phyloP scores from a whole-genome alignment of 2,888 invertebrate species.

The Julus scanicus region DNA sequence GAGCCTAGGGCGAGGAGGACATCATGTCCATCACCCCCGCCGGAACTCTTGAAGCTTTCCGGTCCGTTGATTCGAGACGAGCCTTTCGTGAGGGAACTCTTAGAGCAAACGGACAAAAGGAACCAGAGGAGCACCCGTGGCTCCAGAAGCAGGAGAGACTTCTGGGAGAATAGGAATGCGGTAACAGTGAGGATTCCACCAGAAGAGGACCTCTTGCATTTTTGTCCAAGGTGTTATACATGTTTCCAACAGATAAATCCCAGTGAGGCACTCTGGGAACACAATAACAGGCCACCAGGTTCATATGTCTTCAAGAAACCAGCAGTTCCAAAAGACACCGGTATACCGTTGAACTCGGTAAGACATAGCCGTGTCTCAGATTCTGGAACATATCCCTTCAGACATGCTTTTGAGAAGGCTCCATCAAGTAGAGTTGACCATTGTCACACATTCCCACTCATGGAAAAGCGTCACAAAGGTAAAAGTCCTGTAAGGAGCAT shows the following conservation, averaged over 20 bases:
- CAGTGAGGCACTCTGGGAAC: background rate
- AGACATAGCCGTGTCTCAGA: background rate
- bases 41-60: background rate
- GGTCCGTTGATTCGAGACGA: background rate
- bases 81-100: background rate
- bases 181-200: background rate
- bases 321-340: background rate
- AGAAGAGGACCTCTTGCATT: background rate
- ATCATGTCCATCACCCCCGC: background rate
- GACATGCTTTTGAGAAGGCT: background rate
- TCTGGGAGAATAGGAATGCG: conserved; percentile 21
- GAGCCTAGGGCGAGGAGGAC: background rate
- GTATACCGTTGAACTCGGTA: background rate
- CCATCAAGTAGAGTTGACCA: background rate
- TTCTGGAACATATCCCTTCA: background rate
- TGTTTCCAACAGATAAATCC: background rate
- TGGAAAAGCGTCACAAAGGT: background rate
- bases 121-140: background rate
- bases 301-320: background rate
- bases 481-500: background rate
- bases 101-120: background rate
- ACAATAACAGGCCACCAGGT: background rate
- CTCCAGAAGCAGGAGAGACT: conserved; percentile 2
- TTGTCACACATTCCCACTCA: background rate
- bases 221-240: background rate